Conservation (phyloP, 1,140 invertebrate genomes). For the Ceratosolen solmsi region DNA sequence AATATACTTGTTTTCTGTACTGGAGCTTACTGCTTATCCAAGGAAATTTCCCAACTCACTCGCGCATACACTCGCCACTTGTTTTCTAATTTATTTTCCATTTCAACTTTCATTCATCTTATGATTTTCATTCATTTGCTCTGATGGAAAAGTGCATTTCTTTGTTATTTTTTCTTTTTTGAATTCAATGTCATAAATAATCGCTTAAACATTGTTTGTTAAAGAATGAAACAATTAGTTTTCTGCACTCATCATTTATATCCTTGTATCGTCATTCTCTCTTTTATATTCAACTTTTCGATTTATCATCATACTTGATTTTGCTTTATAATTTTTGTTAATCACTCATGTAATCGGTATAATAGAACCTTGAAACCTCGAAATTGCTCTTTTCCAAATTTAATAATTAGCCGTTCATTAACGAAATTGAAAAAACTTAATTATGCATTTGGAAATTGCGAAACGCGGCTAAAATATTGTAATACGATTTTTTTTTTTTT, state of each 20-base stretch:
- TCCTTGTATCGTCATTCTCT: neutral
- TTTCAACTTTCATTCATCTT: neutral
- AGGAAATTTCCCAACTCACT: conserved; percentile 33
- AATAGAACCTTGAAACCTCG: neutral
- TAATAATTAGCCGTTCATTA: neutral
- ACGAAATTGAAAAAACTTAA: no score
- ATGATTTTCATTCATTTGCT: conserved; percentile 30
- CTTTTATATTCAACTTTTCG: no score
- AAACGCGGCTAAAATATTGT: no score
- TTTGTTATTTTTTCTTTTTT: conserved; percentile 21
- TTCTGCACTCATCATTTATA: neutral
- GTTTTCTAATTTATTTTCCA: conserved; percentile 14
- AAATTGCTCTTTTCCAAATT: conserved; percentile 22
- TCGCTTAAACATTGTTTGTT: conserved; percentile 5
- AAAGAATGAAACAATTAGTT: conserved; percentile 17
- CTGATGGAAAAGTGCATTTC: conserved; percentile 41
- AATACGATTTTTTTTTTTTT: neutral
- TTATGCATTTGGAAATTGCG: no score
- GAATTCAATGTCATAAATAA: conserved; percentile 27
- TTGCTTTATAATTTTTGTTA: conserved; percentile 17
- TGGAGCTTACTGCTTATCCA: neutral
- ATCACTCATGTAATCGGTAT: conserved; percentile 14
- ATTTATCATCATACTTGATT: neutral
- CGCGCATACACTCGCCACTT: conserved; percentile 37
- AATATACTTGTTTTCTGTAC: neutral